These are phyloP conservation scores for Chymomyza caudatula DNA, from an alignment of 2,888 invertebrate genomes.

Conservation along the genomic window DNA sequence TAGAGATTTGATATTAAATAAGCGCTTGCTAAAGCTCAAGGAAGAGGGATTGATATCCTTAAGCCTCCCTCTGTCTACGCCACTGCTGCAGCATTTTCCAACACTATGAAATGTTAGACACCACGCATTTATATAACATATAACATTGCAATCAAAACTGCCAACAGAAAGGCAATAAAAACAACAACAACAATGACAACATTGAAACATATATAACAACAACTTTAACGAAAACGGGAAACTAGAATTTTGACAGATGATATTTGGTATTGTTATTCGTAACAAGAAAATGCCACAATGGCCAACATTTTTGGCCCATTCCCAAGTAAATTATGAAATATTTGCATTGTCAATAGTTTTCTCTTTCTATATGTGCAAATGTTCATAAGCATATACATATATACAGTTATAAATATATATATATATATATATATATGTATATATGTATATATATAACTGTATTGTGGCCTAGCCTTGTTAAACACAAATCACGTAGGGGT, in stretches of 20 bases:
- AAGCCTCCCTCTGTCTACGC: no score
- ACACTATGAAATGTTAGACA: conserved; percentile 63
- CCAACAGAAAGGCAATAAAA: conserved; percentile 3
- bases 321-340: conserved; percentile 52
- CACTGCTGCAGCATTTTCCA: conserved; percentile 53
- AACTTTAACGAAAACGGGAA: conserved; percentile 13
- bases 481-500: conserved; percentile 65
- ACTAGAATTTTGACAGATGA: conserved; percentile 56
- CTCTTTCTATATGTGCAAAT: not conserved
- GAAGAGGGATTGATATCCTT: conserved; percentile 30
- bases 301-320: conserved; percentile 35
- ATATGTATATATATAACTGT: not conserved
- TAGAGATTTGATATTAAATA: no score
- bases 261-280: conserved; percentile 45
- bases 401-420: no score
- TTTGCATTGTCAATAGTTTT: conserved; percentile 72
- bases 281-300: conserved; percentile 31
- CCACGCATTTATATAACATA: conserved; percentile 25
- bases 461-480: conserved; percentile 45
- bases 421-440: not conserved
- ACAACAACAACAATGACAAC: conserved; percentile 6
- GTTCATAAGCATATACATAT: no score
- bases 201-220: no score
- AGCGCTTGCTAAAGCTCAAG: no score
- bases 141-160: not conserved